Percentiles rank a stretch among this genome's conserved stretches.
phyloP scores from a whole-genome alignment of 2,797 vertebrate genomes.

The Muraenolepis orangiensis region DNA sequence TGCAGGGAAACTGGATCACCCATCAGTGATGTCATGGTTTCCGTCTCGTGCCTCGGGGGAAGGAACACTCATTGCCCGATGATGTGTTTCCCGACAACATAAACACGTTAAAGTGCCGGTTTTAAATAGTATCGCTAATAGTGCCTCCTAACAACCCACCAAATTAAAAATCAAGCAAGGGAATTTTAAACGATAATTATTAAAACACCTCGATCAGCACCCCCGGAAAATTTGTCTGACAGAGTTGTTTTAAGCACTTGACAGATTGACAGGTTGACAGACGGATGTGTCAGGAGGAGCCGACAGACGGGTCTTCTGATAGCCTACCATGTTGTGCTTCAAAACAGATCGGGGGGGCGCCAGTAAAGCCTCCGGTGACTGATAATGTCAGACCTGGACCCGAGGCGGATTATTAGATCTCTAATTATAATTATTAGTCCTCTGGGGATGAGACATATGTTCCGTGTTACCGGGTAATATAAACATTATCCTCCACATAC shows the following conservation, averaged over 20 bases:
- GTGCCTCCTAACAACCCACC: constrained; percentile 13
- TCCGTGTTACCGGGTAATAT: background rate
- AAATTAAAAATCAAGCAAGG: background rate
- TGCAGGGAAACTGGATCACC: constrained; percentile 13
- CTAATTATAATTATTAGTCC: too few relatives aligned
- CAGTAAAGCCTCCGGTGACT: background rate
- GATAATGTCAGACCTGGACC: background rate
- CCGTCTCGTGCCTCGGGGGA: background rate
- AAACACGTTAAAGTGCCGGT: background rate
- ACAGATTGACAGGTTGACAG: too few relatives aligned
- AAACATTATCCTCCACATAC: background rate
- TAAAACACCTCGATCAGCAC: background rate
- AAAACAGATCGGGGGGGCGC: background rate
- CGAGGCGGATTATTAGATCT: background rate
- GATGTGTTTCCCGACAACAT: background rate
- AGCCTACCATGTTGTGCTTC: background rate
- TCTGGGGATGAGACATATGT: background rate
- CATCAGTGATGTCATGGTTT: constrained; percentile 5
- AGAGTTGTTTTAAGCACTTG: too few relatives aligned
- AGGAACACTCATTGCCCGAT: constrained; percentile 9
- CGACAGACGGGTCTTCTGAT: background rate
- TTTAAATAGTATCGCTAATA: background rate
- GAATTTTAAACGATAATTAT: background rate
- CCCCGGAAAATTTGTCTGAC: background rate
- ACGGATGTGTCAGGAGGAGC: background rate